A percentile compares a stretch with the other conserved stretches of the same genome.
phyloP scores from a whole-genome alignment of 2,797 vertebrate species.

The Eutrigla gurnardus region DNA sequence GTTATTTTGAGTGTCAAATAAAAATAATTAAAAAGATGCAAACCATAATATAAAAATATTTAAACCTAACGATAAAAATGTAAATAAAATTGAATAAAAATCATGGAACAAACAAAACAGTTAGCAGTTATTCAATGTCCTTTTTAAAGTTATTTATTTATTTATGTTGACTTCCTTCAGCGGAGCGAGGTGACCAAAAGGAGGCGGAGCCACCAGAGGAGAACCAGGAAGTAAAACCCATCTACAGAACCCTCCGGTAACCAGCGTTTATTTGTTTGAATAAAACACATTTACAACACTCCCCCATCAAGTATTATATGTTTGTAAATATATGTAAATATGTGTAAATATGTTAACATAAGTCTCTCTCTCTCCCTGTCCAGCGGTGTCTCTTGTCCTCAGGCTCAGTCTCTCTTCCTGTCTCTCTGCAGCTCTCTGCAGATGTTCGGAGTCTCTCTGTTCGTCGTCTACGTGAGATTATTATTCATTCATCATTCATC shows the following conservation, averaged over 20 bases:
- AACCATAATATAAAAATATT: background rate
- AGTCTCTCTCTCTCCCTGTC: background rate
- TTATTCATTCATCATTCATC: background rate
- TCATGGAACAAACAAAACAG: background rate
- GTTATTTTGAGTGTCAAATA: background rate
- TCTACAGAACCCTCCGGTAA: conserved; percentile 37
- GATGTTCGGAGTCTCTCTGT: conserved; percentile 94
- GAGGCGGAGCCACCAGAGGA: background rate
- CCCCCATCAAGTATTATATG: too few relatives aligned
- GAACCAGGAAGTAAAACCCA: conserved; percentile 21
- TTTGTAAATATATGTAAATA: too few relatives aligned
- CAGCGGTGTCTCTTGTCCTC: conserved; percentile 88
- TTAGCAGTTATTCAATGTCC: background rate
- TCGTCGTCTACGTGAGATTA: conserved; percentile 90
- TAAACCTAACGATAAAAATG: background rate
- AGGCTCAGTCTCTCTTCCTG: conserved; percentile 90
- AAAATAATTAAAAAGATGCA: too few relatives aligned
- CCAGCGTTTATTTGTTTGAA: background rate
- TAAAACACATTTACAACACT: background rate
- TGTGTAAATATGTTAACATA: too few relatives aligned
- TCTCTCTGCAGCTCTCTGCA: conserved; percentile 89
- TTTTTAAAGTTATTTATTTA: background rate
- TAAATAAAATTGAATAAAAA: too few relatives aligned
- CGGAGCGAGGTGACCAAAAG: conserved; percentile 11
- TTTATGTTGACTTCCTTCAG: conserved; percentile 12